Base-by-base conservation (phyloP, 2,888 invertebrate species). In the Aethes cnicana region DNA sequence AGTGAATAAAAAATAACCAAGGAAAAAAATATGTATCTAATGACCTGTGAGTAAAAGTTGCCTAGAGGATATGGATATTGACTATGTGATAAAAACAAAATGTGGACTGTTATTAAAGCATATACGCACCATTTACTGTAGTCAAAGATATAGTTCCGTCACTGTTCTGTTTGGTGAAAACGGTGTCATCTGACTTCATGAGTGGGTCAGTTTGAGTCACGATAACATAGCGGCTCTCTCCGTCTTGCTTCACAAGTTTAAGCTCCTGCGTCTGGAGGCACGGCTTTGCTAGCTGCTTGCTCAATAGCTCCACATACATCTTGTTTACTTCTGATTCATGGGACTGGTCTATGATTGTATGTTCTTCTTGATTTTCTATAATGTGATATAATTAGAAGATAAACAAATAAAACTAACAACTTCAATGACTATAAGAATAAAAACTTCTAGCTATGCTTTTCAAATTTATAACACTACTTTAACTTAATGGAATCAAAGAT, bases 121-220 rank as follows among this genome's bases (percentile, higher is more conserved):
- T 20, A 32, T 21, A 39, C 21, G 32, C 68, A 85, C 86, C 85
- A 70, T 77, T 72, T 0, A 79, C 60, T 43, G 80, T 69, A 25
- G 81, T 83, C 50, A 87, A 63, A 14, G 85, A 84, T 60, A 89
- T 80, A 57, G 86, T 85, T 1, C 86, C 88, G 76, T 88, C 85
- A 62, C 74, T 71, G 53, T 85, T 84, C 60, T 86, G 85, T 59
- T 81, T 87, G 1, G 84, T 82, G 3, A 88, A 77, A 28, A 87
- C 68, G 26, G 78, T 63, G 32, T 64, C 66, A 5, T 57, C 60
- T 3, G 57, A 57, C 56, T 63, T 70, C 12, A 78, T 43, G 12
- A 68, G 60, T 0, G 66, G 39, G 3, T 68, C 67, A 1, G 77
- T 74, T 20, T 76, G 68, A 0, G 75, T 68, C 12, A 87, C 61